Evolutionary conservation across 2,113 vertebrate genomes (phyloP).

Genomic region (Python bivittatus): DNA sequence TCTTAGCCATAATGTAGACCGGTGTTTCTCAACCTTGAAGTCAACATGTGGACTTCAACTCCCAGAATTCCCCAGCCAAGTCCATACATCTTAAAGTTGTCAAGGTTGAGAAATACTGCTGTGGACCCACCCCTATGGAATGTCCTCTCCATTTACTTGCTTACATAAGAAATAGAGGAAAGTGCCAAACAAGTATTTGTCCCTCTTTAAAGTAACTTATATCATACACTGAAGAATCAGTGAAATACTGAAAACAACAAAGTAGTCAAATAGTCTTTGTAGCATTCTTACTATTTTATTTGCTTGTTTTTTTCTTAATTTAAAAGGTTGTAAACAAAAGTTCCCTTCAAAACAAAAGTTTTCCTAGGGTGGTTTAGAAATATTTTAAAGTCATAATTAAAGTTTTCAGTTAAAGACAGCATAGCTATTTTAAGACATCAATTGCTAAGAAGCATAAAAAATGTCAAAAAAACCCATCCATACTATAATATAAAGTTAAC

Average conservation of each 20-base stretch:
- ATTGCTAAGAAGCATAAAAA: neutral
- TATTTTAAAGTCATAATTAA: neutral
- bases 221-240: neutral
- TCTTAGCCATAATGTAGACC: neutral
- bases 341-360: neutral
- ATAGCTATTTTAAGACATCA: neutral
- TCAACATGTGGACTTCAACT: no score
- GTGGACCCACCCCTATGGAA: no score
- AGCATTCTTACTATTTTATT: neutral
- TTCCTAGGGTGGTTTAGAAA: neutral
- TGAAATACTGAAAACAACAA: neutral
- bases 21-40: no score
- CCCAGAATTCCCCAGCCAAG: no score
- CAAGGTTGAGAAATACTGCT: no score
- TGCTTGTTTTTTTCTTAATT: neutral
- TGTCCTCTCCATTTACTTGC: no score
- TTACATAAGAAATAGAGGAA: neutral
- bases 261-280: neutral
- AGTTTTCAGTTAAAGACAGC: neutral
- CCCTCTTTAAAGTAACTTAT: neutral
- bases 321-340: no score
- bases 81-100: no score
- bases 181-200: neutral
- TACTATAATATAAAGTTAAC: neutral
- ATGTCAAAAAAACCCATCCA: neutral